These are phyloP conservation scores for Polypterus senegalus DNA, from an alignment of 2,113 vertebrate species.

Conservation along the genomic window DNA sequence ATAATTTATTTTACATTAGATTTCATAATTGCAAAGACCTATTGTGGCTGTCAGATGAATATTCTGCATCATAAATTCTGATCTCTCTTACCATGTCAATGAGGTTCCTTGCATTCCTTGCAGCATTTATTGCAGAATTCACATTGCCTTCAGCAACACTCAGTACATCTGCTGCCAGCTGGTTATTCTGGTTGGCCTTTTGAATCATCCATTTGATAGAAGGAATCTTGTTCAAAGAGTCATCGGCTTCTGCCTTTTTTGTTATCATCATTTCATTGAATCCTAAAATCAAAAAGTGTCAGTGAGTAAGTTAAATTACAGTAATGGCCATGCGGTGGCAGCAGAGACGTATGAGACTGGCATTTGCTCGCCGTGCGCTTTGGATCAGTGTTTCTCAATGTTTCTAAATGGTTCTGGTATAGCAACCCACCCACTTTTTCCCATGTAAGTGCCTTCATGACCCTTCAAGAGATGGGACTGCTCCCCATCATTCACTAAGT, in stretches of 20 bases:
- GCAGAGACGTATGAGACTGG: neutral
- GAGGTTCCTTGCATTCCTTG: slow-evolving; percentile 33
- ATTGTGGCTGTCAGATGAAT: too few relatives aligned
- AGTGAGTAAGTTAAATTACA: neutral
- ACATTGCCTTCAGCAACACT: slow-evolving; percentile 29
- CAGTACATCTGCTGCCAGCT: slow-evolving; percentile 36
- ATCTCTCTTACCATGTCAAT: slow-evolving; percentile 58
- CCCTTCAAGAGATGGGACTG: too few relatives aligned
- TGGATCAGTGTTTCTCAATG: too few relatives aligned
- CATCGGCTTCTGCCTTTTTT: slow-evolving; percentile 50
- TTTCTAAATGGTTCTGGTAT: too few relatives aligned
- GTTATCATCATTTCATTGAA: slow-evolving; percentile 62
- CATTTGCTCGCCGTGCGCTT: too few relatives aligned
- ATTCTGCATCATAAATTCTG: neutral
- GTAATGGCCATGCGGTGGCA: slow-evolving; percentile 5
- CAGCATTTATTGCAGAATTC: slow-evolving; percentile 21
- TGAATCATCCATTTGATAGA: slow-evolving; percentile 54
- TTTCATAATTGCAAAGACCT: too few relatives aligned
- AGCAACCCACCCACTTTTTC: too few relatives aligned
- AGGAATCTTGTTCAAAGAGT: slow-evolving; percentile 58
- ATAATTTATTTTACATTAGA: too few relatives aligned
- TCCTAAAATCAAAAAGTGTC: slow-evolving; percentile 36
- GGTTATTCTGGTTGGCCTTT: slow-evolving; percentile 44
- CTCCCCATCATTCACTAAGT: too few relatives aligned
- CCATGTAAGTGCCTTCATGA: too few relatives aligned